Conservation (phyloP, 2,113 vertebrate genomes). For the Cheilinus undulatus region DNA sequence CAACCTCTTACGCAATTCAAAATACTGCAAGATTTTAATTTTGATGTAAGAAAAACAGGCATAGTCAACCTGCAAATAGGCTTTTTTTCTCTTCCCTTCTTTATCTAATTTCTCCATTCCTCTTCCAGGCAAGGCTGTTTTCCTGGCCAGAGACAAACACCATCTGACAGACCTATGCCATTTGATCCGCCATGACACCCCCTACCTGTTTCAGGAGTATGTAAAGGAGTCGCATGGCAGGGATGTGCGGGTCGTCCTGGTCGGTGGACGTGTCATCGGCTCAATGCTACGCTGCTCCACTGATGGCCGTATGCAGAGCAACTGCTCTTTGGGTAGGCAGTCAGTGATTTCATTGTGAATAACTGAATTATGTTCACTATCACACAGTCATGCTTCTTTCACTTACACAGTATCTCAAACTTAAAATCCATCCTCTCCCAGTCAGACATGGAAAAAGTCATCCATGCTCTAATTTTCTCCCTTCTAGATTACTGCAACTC, state of each 20-base stretch:
- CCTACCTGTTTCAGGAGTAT: conserved; percentile 94
- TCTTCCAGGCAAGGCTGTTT: conserved; percentile 89
- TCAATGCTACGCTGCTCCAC: conserved; percentile 93
- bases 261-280: conserved; percentile 90
- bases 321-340: conserved; percentile 86
- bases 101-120: conserved; percentile 9
- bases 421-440: too few relatives aligned
- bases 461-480: too few relatives aligned
- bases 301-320: conserved; percentile 93
- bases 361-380: not conserved
- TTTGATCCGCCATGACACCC: conserved; percentile 90
- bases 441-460: too few relatives aligned
- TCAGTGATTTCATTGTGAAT: not conserved
- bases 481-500: too few relatives aligned
- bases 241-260: conserved; percentile 91
- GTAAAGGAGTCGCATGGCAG: conserved; percentile 92
- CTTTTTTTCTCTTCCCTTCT: not conserved
- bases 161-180: conserved; percentile 92
- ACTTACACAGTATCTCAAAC: too few relatives aligned
- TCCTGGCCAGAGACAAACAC: conserved; percentile 91
- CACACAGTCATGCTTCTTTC: too few relatives aligned
- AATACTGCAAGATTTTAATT: not conserved
- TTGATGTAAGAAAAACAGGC: not conserved
- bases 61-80: not conserved
- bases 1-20: conserved; percentile 2